Evolutionary conservation across 2,888 invertebrate genomes (phyloP).

Genomic region (Nasonia oneida): DNA sequence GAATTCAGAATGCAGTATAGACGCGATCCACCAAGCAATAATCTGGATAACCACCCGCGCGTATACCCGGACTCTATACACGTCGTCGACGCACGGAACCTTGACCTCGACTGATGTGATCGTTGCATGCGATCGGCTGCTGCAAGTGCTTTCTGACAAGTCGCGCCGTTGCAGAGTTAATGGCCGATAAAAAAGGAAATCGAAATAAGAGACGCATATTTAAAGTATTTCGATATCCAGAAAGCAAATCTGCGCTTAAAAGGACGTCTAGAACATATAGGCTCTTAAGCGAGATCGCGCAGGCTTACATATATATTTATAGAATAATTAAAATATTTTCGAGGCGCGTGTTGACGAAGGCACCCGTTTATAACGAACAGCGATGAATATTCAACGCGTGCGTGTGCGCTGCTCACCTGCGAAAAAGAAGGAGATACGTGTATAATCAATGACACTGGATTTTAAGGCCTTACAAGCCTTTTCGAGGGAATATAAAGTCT

Average conservation of each 20-base stretch:
- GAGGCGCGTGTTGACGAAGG: constrained; percentile 45
- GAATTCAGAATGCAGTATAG: background rate
- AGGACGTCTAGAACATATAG: background rate
- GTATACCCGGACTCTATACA: constrained; percentile 4
- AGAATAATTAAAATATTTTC: constrained; percentile 50
- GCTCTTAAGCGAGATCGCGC: constrained; percentile 22
- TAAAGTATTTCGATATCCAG: constrained; percentile 6
- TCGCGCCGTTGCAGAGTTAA: background rate
- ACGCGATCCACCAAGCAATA: background rate
- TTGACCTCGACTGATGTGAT: constrained; percentile 24
- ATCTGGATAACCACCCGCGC: background rate
- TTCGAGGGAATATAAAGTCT: constrained; percentile 22
- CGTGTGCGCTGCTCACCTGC: background rate
- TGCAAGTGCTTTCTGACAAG: constrained; percentile 22
- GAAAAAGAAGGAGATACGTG: constrained; percentile 16
- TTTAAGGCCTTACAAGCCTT: constrained; percentile 27
- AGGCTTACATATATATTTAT: background rate
- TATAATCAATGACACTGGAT: constrained; percentile 50
- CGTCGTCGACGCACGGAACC: background rate
- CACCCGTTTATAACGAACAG: constrained; percentile 52
- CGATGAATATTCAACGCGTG: constrained; percentile 57
- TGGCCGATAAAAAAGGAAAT: background rate
- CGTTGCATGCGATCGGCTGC: constrained; percentile 2
- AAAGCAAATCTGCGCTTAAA: constrained; percentile 32
- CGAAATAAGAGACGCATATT: background rate